Conservation (phyloP, 2,888 invertebrate species). For the Cylloceria caligata region DNA sequence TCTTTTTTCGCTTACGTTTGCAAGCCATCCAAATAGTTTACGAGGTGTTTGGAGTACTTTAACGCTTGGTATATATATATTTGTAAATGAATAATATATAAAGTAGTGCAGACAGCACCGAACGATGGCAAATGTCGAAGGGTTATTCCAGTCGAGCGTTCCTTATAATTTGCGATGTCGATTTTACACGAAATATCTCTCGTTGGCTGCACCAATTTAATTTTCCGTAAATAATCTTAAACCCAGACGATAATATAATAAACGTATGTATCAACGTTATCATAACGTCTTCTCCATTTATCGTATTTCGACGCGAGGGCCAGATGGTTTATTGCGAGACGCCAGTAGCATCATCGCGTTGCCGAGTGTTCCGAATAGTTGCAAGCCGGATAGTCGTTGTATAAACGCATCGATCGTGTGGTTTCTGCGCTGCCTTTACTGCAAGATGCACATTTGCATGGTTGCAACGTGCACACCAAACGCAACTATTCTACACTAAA, state of each 20-base stretch:
- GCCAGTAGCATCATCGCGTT: slow-evolving; percentile 29
- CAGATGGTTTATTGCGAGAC: neutral
- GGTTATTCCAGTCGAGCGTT: slow-evolving; percentile 1
- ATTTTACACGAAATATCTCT: slow-evolving; percentile 18
- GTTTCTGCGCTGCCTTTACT: slow-evolving; percentile 26
- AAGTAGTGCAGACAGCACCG: slow-evolving; percentile 18
- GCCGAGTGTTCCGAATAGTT: slow-evolving; percentile 34
- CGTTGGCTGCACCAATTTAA: slow-evolving; percentile 6
- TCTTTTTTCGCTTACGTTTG: slow-evolving; percentile 82
- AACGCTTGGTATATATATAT: slow-evolving; percentile 15
- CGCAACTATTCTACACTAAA: no score
- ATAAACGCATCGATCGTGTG: slow-evolving; percentile 57
- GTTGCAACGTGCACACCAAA: slow-evolving; percentile 2
- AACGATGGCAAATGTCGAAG: slow-evolving; percentile 27
- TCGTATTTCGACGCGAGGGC: slow-evolving; percentile 28
- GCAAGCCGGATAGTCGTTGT: slow-evolving; percentile 16
- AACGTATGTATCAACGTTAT: neutral
- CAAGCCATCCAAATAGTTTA: slow-evolving; percentile 80
- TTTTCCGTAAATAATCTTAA: no score
- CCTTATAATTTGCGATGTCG: slow-evolving; percentile 12
- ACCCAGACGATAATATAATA: no score
- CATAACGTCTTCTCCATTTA: neutral
- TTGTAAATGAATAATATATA: neutral
- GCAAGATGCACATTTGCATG: slow-evolving; percentile 49
- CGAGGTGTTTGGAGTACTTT: slow-evolving; percentile 46